These are phyloP conservation scores for Seira ritae DNA, from an alignment of 2,888 invertebrate genomes.

Conservation along the genomic window DNA sequence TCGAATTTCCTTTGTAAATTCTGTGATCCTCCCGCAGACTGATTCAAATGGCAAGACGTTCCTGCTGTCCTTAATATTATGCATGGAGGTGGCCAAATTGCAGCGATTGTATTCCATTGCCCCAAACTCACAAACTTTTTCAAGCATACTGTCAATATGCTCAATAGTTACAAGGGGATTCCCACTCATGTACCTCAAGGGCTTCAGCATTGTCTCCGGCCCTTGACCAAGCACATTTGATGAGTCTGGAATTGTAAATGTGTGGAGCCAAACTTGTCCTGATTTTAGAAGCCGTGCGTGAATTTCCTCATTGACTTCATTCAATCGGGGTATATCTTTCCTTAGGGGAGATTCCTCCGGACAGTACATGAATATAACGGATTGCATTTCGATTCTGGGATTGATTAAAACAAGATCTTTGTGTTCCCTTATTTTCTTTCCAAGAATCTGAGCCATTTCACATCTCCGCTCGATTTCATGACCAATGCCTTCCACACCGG, in stretches of 20 bases:
- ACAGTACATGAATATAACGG: slow-evolving; percentile 10
- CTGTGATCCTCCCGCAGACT: too few species aligned
- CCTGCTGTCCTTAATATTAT: too few species aligned
- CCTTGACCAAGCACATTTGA: background rate
- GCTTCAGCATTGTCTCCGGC: background rate
- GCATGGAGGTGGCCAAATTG: too few species aligned
- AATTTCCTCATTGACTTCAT: background rate
- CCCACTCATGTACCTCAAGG: slow-evolving; percentile 8
- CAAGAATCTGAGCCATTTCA: background rate
- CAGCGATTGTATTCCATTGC: too few species aligned
- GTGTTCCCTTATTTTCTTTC: background rate
- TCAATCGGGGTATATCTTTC: background rate
- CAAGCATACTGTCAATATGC: background rate
- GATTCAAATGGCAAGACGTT: too few species aligned
- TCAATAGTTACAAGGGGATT: background rate
- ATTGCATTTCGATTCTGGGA: background rate
- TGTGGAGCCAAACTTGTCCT: background rate
- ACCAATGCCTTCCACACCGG: background rate
- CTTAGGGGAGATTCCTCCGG: background rate
- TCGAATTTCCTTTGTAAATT: too few species aligned
- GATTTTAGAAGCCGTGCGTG: background rate
- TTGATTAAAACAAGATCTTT: background rate
- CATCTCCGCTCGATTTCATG: background rate
- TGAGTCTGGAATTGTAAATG: background rate
- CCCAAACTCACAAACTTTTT: background rate